These are phyloP conservation scores for Macrostomum lignano DNA, from an alignment of 1,140 invertebrate species.

Conservation along the genomic window DNA sequence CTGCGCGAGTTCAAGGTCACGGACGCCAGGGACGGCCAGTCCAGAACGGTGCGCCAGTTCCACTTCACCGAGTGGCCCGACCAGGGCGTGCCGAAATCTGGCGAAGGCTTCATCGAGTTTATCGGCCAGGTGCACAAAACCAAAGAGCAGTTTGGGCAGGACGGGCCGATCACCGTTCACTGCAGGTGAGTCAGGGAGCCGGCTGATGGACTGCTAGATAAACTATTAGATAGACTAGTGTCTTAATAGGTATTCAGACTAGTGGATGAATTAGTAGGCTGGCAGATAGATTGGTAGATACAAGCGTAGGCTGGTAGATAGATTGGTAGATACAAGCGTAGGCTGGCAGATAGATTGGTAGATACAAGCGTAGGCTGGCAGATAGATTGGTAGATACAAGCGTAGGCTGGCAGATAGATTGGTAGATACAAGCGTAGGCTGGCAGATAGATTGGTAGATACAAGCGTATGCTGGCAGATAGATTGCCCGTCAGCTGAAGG, in stretches of 20 bases:
- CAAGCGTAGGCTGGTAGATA: too few species aligned
- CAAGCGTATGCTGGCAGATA: too few species aligned
- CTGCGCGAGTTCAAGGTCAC: slow-evolving; percentile 82
- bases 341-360: too few species aligned
- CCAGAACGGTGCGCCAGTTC: slow-evolving; percentile 36
- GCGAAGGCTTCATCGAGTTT: slow-evolving; percentile 64
- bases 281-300: slow-evolving; percentile 34
- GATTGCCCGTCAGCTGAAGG: too few species aligned
- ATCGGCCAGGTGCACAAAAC: slow-evolving; percentile 97
- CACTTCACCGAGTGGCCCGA: slow-evolving; percentile 16
- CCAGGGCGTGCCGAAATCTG: slow-evolving; percentile 39
- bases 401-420: too few species aligned
- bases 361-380: too few species aligned
- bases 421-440: too few species aligned
- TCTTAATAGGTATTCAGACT: not conserved
- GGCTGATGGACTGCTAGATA: slow-evolving; percentile 2
- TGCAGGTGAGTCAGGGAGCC: slow-evolving; percentile 39
- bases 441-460: too few species aligned
- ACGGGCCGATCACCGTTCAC: slow-evolving; percentile 93
- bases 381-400: too few species aligned
- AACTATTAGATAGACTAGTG: slow-evolving; percentile 3
- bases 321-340: too few species aligned
- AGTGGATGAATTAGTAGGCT: not conserved
- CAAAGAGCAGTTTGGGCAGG: slow-evolving; percentile 94
- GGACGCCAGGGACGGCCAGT: slow-evolving; percentile 49